Evolutionary conservation across 2,888 invertebrate species (phyloP), one percentile per base, ranked within the genome.

Genomic region (Volucella bombylans): DNA sequence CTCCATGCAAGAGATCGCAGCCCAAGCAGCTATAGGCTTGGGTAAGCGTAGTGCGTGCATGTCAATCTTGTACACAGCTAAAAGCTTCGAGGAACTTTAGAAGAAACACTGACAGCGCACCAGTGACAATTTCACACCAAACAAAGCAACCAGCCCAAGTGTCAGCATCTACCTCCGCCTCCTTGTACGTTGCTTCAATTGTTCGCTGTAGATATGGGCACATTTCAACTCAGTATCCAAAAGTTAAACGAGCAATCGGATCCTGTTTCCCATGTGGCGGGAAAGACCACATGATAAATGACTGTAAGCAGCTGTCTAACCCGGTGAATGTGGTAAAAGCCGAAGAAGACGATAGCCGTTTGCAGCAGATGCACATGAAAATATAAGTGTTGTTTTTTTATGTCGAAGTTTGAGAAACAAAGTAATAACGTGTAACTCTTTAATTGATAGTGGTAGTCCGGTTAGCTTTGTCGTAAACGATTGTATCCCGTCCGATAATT

Each of bases 391-490:
- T 57, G 38, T 23, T 57, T 23, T 43, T 43, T 59, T 64, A 23
- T 47, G 2, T 49, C 11, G 12, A n/a, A 15, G 12, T n/a, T 43
- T 43, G n/a, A 23, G 41, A 54, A 54, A 6, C n/a, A n/a, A n/a
- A n/a, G n/a, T n/a, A n/a, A n/a, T n/a, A n/a, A n/a, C n/a, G n/a
- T 31, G 4, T 45, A 31, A 18, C 18, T 69, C 64, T 49, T n/a
- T 49, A 31, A 47, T 62, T 54, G 68, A 55, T 18, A 55, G 68
- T 68, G 55, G 55, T 43, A 68, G 52, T 11, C 45, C 55, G 18
- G 18, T 55, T 18, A 55, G 55, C 41, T 68, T 55, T 12, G n/a
- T 68, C 10, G 4, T 45, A 31, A 45, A 18, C 43, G 43, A 55
- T n/a, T 15, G 11, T 31, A 23, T 55, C 2, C 55, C 68, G 8